Evolutionary conservation across 1,140 invertebrate genomes (phyloP).

Genomic region (Schlechtendalia chinensis): DNA sequence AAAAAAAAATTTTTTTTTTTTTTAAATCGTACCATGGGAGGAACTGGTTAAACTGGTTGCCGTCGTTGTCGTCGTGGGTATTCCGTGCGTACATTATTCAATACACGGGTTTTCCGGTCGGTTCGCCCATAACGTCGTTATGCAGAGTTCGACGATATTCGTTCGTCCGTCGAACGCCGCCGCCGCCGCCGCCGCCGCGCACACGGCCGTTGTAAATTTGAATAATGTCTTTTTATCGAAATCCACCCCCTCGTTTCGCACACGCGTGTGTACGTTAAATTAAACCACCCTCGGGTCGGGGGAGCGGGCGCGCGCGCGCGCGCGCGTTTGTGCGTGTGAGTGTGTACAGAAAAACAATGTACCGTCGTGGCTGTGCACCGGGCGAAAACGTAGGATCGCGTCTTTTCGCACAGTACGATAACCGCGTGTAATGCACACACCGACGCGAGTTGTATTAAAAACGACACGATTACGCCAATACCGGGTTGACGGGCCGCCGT

Average conservation of each 20-base stretch:
- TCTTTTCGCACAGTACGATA: background rate
- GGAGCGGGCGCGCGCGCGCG: too few species aligned
- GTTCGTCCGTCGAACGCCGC: background rate
- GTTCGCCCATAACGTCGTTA: background rate
- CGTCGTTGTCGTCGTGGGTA: background rate
- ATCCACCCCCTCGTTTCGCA: conserved; percentile 39
- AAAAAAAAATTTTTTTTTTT: too few species aligned
- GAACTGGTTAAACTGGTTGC: conserved; percentile 45
- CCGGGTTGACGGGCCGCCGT: too few species aligned
- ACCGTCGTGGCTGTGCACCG: background rate
- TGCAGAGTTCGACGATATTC: conserved; percentile 6
- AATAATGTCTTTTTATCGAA: conserved; percentile 42
- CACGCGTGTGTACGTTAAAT: background rate
- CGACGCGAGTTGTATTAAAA: too few species aligned
- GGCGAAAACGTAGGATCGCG: background rate
- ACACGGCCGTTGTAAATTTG: background rate
- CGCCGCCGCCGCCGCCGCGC: background rate
- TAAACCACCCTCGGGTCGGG: conserved; percentile 20
- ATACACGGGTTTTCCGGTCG: background rate
- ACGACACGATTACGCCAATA: too few species aligned
- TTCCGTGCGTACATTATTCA: background rate
- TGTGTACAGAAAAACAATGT: conserved; percentile 22
- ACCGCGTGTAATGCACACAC: background rate
- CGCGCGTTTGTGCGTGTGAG: too few species aligned
- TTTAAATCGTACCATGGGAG: background rate